A percentile compares a stretch with the other conserved stretches of the same genome.
These are phyloP conservation scores for Vultur gryphus DNA, from an alignment of 2,797 vertebrate species.

Conservation along the genomic window DNA sequence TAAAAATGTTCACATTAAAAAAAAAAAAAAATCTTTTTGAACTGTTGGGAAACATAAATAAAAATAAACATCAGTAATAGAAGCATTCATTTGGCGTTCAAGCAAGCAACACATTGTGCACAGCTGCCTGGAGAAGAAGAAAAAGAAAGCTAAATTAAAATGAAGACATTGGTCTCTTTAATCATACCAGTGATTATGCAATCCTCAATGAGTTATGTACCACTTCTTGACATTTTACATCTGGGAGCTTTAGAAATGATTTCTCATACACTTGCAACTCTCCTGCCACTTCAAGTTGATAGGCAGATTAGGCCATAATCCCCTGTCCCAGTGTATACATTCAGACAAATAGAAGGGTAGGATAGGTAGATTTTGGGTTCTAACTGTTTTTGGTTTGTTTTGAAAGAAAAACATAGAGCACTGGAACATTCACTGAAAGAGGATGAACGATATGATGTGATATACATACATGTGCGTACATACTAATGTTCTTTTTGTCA, in stretches of 20 bases:
- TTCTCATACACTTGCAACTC: slow-evolving; percentile 50
- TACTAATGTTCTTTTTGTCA: background rate
- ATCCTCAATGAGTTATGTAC: slow-evolving; percentile 76
- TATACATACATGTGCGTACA: accelerated
- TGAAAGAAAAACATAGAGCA: background rate
- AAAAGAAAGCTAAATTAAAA: slow-evolving; percentile 80
- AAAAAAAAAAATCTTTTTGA: background rate
- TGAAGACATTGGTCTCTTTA: slow-evolving; percentile 70
- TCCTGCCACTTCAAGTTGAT: background rate
- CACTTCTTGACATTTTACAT: slow-evolving; percentile 74
- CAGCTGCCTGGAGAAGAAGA: slow-evolving; percentile 82
- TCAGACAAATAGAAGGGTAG: background rate
- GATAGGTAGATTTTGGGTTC: background rate
- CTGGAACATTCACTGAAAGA: background rate
- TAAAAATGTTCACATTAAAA: background rate
- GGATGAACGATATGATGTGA: background rate
- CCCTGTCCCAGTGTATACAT: accelerated
- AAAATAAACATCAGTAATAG: slow-evolving; percentile 79
- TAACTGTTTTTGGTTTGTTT: background rate
- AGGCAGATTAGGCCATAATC: background rate
- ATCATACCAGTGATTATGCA: slow-evolving; percentile 76
- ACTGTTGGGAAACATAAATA: slow-evolving; percentile 62
- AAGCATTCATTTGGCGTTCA: slow-evolving; percentile 66
- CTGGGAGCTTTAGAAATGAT: slow-evolving; percentile 65
- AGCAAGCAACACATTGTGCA: slow-evolving; percentile 76